A percentile compares a stretch with the other conserved stretches of the same genome.
These are phyloP conservation scores for Fragum fragum DNA, from an alignment of 2,888 invertebrate species.

Conservation along the genomic window DNA sequence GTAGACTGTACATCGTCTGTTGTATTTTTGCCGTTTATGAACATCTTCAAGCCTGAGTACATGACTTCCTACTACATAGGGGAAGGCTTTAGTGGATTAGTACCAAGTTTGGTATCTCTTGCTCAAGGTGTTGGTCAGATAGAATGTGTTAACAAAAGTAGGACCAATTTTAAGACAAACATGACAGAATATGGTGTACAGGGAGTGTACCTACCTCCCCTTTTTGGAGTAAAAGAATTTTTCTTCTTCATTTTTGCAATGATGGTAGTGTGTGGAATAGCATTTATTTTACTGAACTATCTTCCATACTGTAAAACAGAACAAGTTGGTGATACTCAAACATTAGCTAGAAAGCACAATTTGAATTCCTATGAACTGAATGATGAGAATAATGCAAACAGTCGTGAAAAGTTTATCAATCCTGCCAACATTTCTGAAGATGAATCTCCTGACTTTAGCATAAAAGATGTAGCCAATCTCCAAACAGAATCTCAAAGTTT, in stretches of 20 bases:
- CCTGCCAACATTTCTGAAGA: background rate
- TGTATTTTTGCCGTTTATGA: constrained; percentile 94
- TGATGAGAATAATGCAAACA: background rate
- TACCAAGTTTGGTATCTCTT: constrained; percentile 93
- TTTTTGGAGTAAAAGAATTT: constrained; percentile 90
- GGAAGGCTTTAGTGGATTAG: constrained; percentile 89
- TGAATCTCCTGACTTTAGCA: background rate
- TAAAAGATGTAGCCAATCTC: background rate
- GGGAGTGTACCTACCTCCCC: constrained; percentile 87
- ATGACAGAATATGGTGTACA: constrained; percentile 64
- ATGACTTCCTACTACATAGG: constrained; percentile 92
- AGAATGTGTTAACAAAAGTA: constrained; percentile 69
- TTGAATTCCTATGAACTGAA: constrained; percentile 5
- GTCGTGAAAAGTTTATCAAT: constrained; percentile 20
- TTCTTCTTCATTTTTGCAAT: constrained; percentile 90
- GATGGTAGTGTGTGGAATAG: constrained; percentile 90
- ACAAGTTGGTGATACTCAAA: constrained; percentile 31
- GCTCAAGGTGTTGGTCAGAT: constrained; percentile 91
- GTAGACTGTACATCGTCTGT: constrained; percentile 95
- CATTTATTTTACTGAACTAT: constrained; percentile 90
- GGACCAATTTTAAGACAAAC: constrained; percentile 86
- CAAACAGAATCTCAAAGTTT: constrained; percentile 14
- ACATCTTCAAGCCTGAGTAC: constrained; percentile 90
- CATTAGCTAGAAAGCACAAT: background rate
- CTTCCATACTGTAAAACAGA: constrained; percentile 74